A percentile compares a stretch with the other conserved stretches of the same genome.
These are phyloP conservation scores for Chrysina gloriosa DNA, from an alignment of 2,888 invertebrate genomes.

Conservation along the genomic window DNA sequence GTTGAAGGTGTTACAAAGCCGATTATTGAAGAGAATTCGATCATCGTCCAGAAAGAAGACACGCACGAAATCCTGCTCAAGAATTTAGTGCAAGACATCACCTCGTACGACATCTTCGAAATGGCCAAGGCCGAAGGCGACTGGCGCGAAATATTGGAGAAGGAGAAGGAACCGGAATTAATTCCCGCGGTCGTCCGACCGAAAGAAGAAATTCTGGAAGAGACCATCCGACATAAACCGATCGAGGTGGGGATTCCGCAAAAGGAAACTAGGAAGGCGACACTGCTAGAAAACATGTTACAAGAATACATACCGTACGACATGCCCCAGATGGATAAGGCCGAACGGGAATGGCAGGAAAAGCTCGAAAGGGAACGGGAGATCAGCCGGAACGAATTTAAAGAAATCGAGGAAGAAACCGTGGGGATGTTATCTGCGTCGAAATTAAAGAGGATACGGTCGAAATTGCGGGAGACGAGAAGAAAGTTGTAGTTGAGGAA, in stretches of 20 bases:
- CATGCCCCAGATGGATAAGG: conserved; percentile 29
- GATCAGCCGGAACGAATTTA: too few species aligned
- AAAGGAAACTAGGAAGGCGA: neutral
- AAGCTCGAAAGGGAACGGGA: conserved; percentile 28
- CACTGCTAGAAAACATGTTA: conserved; percentile 3
- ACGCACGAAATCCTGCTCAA: neutral
- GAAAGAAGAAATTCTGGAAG: neutral
- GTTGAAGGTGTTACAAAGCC: neutral
- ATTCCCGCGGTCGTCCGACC: neutral
- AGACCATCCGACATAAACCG: neutral
- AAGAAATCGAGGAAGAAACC: neutral
- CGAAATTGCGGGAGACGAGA: neutral
- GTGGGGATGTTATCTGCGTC: neutral
- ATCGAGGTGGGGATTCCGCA: neutral
- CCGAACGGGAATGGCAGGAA: conserved; percentile 41
- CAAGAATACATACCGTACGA: conserved; percentile 33
- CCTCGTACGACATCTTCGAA: conserved; percentile 29
- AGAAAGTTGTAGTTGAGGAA: neutral
- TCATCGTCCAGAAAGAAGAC: neutral
- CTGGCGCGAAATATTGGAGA: conserved; percentile 38
- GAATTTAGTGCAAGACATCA: conserved; percentile 12
- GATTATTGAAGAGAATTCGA: neutral
- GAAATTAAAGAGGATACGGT: neutral
- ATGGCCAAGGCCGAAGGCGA: conserved; percentile 29
- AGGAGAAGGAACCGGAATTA: neutral